A percentile compares a stretch with the other conserved stretches of the same genome.
Conservation (phyloP, 2,797 vertebrate species). For the Phataginus tetradactyla region DNA sequence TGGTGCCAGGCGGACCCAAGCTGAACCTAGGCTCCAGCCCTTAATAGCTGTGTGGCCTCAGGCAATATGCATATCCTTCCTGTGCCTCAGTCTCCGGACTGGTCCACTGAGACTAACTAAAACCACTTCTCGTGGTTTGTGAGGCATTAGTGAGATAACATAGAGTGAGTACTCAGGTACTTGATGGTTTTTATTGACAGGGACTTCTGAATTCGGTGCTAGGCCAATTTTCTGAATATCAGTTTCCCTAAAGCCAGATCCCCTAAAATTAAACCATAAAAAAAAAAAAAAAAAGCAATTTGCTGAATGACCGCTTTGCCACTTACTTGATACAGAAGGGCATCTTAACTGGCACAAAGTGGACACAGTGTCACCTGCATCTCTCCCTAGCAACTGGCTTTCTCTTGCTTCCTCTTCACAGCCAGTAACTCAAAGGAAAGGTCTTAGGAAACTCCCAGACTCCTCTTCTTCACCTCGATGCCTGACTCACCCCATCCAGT, state of each 20-base stretch:
- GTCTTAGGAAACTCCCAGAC: accelerated
- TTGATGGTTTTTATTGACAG: background rate
- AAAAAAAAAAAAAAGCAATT: background rate
- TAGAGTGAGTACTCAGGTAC: background rate
- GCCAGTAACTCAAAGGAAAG: background rate
- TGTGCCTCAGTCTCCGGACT: background rate
- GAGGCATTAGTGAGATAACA: background rate
- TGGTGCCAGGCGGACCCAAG: background rate
- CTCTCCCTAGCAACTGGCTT: background rate
- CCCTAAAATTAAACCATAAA: background rate
- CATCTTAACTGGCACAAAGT: background rate
- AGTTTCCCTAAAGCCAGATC: background rate
- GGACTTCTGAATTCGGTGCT: background rate
- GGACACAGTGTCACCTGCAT: background rate
- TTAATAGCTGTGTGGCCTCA: background rate
- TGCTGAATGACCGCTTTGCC: background rate
- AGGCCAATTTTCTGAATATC: background rate
- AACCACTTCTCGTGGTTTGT: background rate
- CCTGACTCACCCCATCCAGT: background rate
- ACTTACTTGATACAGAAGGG: background rate
- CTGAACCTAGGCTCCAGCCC: background rate
- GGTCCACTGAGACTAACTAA: background rate
- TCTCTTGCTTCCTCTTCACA: background rate
- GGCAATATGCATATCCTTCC: background rate
- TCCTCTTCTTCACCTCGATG: background rate